Evolutionary conservation across 1,140 invertebrate genomes (phyloP).

Genomic region (Drosophila teissieri): DNA sequence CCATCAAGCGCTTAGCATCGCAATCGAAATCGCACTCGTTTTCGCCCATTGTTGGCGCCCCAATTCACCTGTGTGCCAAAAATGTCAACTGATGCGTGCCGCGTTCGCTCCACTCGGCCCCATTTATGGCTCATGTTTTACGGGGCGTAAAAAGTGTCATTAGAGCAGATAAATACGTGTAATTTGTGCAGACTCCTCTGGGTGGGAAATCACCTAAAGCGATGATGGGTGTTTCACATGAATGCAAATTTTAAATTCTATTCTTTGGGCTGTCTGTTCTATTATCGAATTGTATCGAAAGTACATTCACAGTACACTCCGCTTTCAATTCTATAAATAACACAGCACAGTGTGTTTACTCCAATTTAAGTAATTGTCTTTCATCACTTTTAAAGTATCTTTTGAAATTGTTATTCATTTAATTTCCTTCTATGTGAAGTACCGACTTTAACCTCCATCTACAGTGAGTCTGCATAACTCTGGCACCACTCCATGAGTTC

Average conservation of each 20-base stretch:
- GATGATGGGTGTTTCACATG: slow-evolving; percentile 16
- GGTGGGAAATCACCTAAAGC: slow-evolving; percentile 26
- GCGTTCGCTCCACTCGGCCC: slow-evolving; percentile 18
- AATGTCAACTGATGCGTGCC: slow-evolving; percentile 47
- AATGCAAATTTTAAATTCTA: slow-evolving; percentile 4
- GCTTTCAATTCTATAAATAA: no score
- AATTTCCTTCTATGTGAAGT: neutral
- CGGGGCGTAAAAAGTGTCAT: slow-evolving; percentile 69
- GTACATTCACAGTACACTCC: no score
- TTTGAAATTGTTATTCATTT: no score
- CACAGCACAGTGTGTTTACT: no score
- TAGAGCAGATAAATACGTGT: slow-evolving; percentile 50
- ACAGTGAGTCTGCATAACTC: slow-evolving; percentile 1
- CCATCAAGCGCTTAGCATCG: slow-evolving; percentile 50
- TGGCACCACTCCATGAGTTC: slow-evolving; percentile 15
- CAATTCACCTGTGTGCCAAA: slow-evolving; percentile 52
- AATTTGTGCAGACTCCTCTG: slow-evolving; percentile 31
- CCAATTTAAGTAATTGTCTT: no score
- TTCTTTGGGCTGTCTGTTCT: neutral
- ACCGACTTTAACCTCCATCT: neutral
- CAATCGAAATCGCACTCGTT: slow-evolving; percentile 35
- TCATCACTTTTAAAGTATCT: no score
- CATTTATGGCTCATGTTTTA: slow-evolving; percentile 63
- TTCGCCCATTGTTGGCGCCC: slow-evolving; percentile 17
- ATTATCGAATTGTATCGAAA: neutral